These are phyloP conservation scores for Hoplodrina blanda DNA, from an alignment of 2,888 invertebrate species.

Conservation along the genomic window DNA sequence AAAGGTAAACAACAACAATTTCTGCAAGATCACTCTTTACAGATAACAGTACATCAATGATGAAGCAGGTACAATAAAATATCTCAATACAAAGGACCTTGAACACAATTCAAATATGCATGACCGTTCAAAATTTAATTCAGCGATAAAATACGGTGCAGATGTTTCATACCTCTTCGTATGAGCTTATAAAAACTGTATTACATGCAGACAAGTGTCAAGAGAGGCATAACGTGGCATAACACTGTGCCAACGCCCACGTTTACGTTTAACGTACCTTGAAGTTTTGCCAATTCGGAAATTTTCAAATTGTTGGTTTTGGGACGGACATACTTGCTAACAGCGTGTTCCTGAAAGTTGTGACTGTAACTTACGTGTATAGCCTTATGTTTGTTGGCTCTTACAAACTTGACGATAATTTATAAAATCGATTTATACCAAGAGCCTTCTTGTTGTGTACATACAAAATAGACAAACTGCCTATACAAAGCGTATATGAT, in stretches of 20 bases:
- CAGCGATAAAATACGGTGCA: constrained; percentile 64
- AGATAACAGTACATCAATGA: constrained; percentile 48
- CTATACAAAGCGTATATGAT: not conserved
- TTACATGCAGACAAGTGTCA: constrained; percentile 56
- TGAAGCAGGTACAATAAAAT: constrained; percentile 33
- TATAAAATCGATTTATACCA: constrained; percentile 1
- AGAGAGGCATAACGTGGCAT: constrained; percentile 42
- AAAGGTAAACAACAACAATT: constrained; percentile 2
- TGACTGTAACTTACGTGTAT: constrained; percentile 1
- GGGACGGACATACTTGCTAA: constrained; percentile 37
- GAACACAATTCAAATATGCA: constrained; percentile 55
- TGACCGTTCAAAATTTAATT: constrained; percentile 62
- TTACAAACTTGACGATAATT: not conserved
- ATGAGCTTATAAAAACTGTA: constrained; percentile 55
- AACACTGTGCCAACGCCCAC: constrained; percentile 51
- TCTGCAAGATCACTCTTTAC: constrained; percentile 36
- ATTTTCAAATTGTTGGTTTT: constrained; percentile 43
- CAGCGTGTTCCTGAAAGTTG: constrained; percentile 19
- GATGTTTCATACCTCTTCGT: constrained; percentile 46
- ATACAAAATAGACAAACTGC: not conserved
- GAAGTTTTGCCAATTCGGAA: constrained; percentile 52
- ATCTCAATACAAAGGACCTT: constrained; percentile 56
- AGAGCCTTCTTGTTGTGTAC: no score
- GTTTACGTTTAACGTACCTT: constrained; percentile 44
- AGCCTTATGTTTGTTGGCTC: constrained; percentile 8